Conservation (phyloP, 2,888 invertebrate species). For the Drosophila subsilvestris region DNA sequence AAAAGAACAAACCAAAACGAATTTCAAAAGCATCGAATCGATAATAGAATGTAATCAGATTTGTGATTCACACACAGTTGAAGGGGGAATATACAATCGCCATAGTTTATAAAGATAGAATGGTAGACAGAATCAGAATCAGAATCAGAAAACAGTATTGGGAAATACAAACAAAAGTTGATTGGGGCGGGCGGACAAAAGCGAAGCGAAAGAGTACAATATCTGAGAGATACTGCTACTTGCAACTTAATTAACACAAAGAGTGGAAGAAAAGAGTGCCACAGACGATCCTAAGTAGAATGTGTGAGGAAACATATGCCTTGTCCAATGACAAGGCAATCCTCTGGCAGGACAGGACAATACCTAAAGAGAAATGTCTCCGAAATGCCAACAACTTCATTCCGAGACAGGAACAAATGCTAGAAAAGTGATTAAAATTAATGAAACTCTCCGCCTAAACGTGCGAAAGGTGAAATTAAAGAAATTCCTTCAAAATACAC, state of each 20-base stretch:
- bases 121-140: neutral
- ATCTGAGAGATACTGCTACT: conserved; percentile 31
- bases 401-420: conserved; percentile 2
- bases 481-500: conserved; percentile 23
- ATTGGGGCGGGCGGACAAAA: conserved; percentile 29
- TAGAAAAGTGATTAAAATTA: conserved; percentile 18
- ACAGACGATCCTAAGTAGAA: conserved; percentile 17
- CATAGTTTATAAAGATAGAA: conserved; percentile 11
- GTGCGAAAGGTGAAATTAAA: conserved; percentile 31
- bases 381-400: conserved; percentile 27
- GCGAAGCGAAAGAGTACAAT: conserved; percentile 21
- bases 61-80: conserved; percentile 48
- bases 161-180: conserved; percentile 28
- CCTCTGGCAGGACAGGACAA: conserved; percentile 49
- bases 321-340: conserved; percentile 45
- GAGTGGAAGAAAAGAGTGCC: neutral
- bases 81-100: conserved; percentile 28
- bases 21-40: conserved; percentile 61
- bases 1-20: conserved; percentile 54
- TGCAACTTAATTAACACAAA: conserved; percentile 43
- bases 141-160: conserved; percentile 22
- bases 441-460: conserved; percentile 35
- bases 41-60: conserved; percentile 74
- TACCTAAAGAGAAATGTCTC: conserved; percentile 18
- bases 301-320: conserved; percentile 15